These are phyloP conservation scores for Ascidia mentula DNA, from an alignment of 23 tunicate genomes.

Conservation along the genomic window DNA sequence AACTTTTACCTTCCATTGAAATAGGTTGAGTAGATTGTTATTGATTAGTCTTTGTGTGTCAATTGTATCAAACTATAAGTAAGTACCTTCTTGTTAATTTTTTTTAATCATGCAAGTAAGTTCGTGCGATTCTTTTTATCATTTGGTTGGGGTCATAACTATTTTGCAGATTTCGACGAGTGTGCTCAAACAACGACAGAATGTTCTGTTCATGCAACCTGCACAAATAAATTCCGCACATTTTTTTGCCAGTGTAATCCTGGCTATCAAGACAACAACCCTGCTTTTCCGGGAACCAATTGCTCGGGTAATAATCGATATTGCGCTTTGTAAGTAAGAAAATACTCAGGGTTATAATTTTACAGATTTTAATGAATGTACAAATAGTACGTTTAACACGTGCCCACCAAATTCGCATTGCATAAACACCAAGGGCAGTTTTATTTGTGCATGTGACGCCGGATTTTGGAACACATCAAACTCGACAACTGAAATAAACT, in stretches of 20 bases:
- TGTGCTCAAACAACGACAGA: not conserved
- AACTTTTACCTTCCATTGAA: no score
- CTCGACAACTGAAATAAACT: conserved; percentile 2
- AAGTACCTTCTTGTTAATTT: no score
- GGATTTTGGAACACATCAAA: not conserved
- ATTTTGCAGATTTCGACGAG: not conserved
- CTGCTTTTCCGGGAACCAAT: not conserved
- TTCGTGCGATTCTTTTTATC: no score
- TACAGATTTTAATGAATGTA: conserved; percentile 32
- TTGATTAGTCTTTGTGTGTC: no score
- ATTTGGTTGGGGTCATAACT: no score
- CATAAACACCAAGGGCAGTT: conserved; percentile 12
- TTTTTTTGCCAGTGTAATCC: not conserved
- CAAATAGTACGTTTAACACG: conserved; percentile 17
- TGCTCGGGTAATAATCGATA: not conserved
- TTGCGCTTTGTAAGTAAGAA: not conserved
- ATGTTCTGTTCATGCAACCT: not conserved
- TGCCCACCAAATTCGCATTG: conserved; percentile 15
- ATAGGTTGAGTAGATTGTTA: no score
- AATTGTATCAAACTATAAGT: no score
- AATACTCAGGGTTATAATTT: not conserved
- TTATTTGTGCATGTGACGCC: conserved; percentile 2
- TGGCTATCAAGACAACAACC: not conserved
- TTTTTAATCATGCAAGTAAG: no score
- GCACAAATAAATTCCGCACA: not conserved